Evolutionary conservation across 2,113 vertebrate genomes (phyloP), one percentile per base, ranked within the genome.

Genomic region (Laticauda colubrina): DNA sequence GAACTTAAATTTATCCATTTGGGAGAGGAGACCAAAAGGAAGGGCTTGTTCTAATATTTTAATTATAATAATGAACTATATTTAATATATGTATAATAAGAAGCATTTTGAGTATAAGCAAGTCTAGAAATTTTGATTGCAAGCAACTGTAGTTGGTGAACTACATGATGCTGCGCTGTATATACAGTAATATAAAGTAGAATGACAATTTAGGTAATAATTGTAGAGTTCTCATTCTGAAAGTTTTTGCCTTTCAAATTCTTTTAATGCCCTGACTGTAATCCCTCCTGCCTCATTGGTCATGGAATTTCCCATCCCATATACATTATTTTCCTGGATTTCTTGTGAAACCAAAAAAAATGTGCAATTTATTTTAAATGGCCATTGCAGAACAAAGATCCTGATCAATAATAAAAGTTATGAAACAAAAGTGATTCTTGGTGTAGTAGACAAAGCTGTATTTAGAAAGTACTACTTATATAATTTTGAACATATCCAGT

Each of bases 401-500:
- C 95, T 61, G 54, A 97, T 69, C 95, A 91, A 86, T 51, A 87
- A 85, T 34, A 59, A 97, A 95, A 92, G 93, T 96, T 95, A 94
- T 91, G 95, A 95, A 96, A 95, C 61, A 93, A 20, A 96, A 96
- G 93, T 87, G 95, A 94, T 69, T 4, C 29, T 87, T 91, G 95
- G 91, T 95, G 94, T 94, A 95, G 85, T 81, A 90, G 91, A 95
- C 95, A 94, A 95, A 97, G 96, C 94, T 24, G 92, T 97, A 94
- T 88, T 57, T 43, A 92, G 90, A 86, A 92, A 85, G 53, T 45
- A 51, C 89, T 91, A 94, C 93, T 89, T 85, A 86, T 92, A 95
- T 96, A 95, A 96, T 96, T 95, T 96, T 96, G 95, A 96, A 92
- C 96, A 96, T 95, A 97, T 97, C 97, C 98, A 98, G 97, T 98